Base-by-base conservation (phyloP, 2,888 invertebrate genomes). In the Pterobdella sp. region DNA sequence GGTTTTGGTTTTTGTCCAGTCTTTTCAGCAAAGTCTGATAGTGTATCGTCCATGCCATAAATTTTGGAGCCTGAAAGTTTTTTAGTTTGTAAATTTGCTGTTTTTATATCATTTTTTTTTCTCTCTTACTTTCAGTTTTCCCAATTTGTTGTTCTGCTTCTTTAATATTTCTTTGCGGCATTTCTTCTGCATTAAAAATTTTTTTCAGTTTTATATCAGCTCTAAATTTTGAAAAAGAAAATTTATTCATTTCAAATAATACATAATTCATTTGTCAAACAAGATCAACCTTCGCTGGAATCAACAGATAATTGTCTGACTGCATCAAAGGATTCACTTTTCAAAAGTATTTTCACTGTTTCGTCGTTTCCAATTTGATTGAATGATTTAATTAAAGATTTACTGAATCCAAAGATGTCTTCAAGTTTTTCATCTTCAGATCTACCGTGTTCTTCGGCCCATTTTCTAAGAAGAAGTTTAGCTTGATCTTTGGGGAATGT, bases 381-480 rank as follows among this genome's bases (percentile, higher is more conserved):
- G 52, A 75, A 71, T 18, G 72, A 73, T 36, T 71, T 63, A 32
- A 71, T 56, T 1, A 71, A 35, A 18, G 26, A 26, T 34, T 71
- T 29, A 60, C 71, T 71, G 60, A 71, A 71, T 4, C 71, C 71
- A 34, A 63, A 71, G 2, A 71, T 71, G 36, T 71, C 71, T 63
- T 71, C 71, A 60, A 71, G 34, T 35, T 63, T 71, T 71, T 71
- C 71, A 34, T 71, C 71, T 63, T 91, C 92, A 82, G 91, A 90
- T 76, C 90, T 89, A n/a, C 91, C 92, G 74, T 90, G 89, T 79
- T 91, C 90, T 73, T 92, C 90, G 1, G 92, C 87, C 96, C 96
- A 97, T 66, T 95, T 87, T 78, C 93, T 89, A 76, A 97, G 88
- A 91, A 94, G 93, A 1, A 93, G 89, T 82, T 92, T 90, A 0